Conservation (phyloP, 2,888 invertebrate species). For the Tillus elongatus region DNA sequence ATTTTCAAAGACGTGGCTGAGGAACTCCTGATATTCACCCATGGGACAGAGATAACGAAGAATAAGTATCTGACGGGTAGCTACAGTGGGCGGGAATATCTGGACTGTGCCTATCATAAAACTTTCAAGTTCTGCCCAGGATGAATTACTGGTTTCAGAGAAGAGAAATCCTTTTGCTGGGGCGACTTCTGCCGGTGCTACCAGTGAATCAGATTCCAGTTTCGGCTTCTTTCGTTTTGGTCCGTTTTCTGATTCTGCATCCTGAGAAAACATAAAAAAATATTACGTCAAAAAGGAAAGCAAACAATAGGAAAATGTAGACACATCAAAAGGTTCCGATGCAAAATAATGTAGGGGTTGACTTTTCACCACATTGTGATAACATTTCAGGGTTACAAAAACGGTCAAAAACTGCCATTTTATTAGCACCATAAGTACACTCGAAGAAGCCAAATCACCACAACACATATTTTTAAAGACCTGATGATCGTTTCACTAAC, state of each 20-base stretch:
- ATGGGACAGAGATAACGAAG: conserved; percentile 90
- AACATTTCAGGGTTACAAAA: too few species aligned
- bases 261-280: conserved; percentile 13
- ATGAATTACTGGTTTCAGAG: conserved; percentile 68
- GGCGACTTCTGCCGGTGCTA: conserved; percentile 9
- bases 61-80: conserved; percentile 87
- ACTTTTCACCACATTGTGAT: too few species aligned
- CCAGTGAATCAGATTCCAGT: conserved; percentile 18
- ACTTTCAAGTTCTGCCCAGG: conserved; percentile 85
- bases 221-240: conserved; percentile 26
- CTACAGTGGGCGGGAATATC: conserved; percentile 79
- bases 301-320: too few species aligned
- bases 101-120: conserved; percentile 84
- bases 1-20: conserved; percentile 88
- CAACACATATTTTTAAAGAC: too few species aligned
- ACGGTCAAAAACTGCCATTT: too few species aligned
- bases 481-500: too few species aligned
- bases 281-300: too few species aligned
- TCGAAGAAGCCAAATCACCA: too few species aligned
- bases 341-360: too few species aligned
- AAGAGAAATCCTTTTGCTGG: conserved; percentile 23
- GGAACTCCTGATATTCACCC: conserved; percentile 96
- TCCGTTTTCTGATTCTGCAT: conserved; percentile 19
- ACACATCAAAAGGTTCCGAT: too few species aligned
- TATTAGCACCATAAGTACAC: too few species aligned